Evolutionary conservation across 2,888 invertebrate genomes (phyloP).

Genomic region (Trichacis sp.): DNA sequence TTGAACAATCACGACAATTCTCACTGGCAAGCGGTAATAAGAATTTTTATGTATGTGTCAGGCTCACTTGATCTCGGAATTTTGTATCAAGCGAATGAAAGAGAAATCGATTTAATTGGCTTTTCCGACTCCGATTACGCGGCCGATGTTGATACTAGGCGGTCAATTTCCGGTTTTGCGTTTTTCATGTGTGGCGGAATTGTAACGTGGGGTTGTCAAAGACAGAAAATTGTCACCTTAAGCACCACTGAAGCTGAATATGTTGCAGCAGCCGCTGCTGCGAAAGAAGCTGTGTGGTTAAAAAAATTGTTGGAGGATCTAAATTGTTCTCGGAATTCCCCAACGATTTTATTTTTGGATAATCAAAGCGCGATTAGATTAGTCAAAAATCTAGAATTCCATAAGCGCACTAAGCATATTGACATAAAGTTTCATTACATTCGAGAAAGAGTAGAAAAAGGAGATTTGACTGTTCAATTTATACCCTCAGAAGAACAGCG

Average conservation of each 20-base stretch:
- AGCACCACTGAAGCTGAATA: conserved; percentile 24
- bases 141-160: conserved; percentile 1
- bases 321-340: background rate
- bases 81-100: background rate
- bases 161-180: conserved; percentile 12
- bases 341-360: conserved; percentile 3
- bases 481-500: background rate
- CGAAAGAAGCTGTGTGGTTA: conserved; percentile 11
- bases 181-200: conserved; percentile 5
- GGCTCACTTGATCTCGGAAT: background rate
- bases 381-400: conserved; percentile 9
- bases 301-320: conserved; percentile 5
- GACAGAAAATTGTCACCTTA: conserved; percentile 15
- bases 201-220: conserved; percentile 10
- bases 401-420: conserved; percentile 13
- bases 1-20: conserved; percentile 9
- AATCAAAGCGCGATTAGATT: conserved; percentile 16
- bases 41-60: conserved; percentile 16
- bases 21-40: conserved; percentile 29
- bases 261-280: conserved; percentile 11
- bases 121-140: conserved; percentile 4
- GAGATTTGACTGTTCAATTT: background rate
- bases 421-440: conserved; percentile 10
- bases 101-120: background rate
- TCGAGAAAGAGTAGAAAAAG: background rate